Evolutionary conservation across 2,888 invertebrate species (phyloP).

Genomic region (Melieria omissa): DNA sequence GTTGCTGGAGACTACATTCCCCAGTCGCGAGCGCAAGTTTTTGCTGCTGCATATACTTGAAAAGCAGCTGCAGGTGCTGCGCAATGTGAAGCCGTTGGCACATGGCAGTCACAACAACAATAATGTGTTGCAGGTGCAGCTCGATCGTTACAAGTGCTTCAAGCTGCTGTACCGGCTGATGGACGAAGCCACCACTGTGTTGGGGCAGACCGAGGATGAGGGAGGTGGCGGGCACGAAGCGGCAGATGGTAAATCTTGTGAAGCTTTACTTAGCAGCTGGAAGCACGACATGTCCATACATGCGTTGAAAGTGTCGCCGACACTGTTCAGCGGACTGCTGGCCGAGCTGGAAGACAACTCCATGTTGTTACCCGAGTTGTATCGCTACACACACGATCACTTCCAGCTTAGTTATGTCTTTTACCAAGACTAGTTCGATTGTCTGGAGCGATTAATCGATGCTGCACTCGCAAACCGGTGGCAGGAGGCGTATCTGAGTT

Average conservation of each 20-base stretch:
- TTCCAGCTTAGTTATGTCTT: conserved; percentile 60
- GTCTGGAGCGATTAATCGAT: too few relatives aligned
- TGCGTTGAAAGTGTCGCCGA: conserved; percentile 55
- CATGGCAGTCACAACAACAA: conserved; percentile 44
- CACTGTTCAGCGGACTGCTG: conserved; percentile 52
- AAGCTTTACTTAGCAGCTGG: conserved; percentile 45
- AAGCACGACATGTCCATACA: conserved; percentile 53
- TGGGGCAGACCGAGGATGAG: conserved; percentile 17
- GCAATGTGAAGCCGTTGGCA: conserved; percentile 36
- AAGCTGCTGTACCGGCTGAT: conserved; percentile 49
- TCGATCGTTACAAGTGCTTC: conserved; percentile 39
- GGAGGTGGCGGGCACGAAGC: background rate
- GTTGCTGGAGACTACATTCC: conserved; percentile 47
- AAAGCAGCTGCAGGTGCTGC: conserved; percentile 55
- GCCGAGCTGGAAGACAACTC: conserved; percentile 53
- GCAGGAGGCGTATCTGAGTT: too few relatives aligned
- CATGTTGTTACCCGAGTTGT: conserved; percentile 54
- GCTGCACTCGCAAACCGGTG: too few relatives aligned
- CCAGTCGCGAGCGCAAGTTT: conserved; percentile 52
- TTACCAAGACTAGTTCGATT: conserved; percentile 41
- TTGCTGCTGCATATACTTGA: conserved; percentile 61
- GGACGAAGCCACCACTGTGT: conserved; percentile 6
- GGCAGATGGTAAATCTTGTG: background rate
- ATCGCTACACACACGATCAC: conserved; percentile 52
- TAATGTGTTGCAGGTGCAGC: conserved; percentile 42